Base-by-base conservation (phyloP, 2,888 invertebrate genomes). In the Spodoptera exigua region DNA sequence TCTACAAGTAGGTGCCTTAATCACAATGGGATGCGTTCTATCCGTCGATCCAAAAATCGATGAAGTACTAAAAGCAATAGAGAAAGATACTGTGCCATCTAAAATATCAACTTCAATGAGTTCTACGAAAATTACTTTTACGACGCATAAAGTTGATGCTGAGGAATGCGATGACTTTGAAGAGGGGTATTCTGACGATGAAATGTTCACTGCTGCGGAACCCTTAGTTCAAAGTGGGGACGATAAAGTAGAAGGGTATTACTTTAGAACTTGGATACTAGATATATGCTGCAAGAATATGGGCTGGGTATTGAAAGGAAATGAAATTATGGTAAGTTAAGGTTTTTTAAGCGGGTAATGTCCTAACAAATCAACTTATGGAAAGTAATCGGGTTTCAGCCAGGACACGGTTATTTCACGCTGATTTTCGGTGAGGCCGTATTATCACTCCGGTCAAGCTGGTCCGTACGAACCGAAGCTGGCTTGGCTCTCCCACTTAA, bases 1-100 rank as follows among this genome's bases (percentile, higher is more conserved):
- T 10, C 92, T 97, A 37, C 95, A 96, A 93, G 97, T 97, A 0
- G 96, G 96, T 2, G 96, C 97, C 0, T 81, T 97, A 45, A 96
- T 96, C 68, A 96, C 96, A 17, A 95, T 97, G 83, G 97, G 97
- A 32, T 96, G 96, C 78, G 89, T 97, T 40, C 89, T 97, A 43
- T 95, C 96, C 0, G 89, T 95, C 0, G 95, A 96, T 57, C 96
- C 96, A 0, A 92, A 95, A 44, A 94, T 96, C 0, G 89, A 95
- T 2, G 97, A 97, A 91, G 95, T 96, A 43, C 84, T 95, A 1
- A 93, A 89, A 75, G 91, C 95, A n/a, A 89, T 96, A 70, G 93
- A 95, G 70, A 92, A 94, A 85, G 89, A 92, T 64, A 73, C 85
- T 39, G 78, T 80, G 4, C 70, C 82, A 46, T 61, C 70, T n/a